Base-by-base conservation (phyloP, 2,113 vertebrate species). In the Triplophysa rosa region DNA sequence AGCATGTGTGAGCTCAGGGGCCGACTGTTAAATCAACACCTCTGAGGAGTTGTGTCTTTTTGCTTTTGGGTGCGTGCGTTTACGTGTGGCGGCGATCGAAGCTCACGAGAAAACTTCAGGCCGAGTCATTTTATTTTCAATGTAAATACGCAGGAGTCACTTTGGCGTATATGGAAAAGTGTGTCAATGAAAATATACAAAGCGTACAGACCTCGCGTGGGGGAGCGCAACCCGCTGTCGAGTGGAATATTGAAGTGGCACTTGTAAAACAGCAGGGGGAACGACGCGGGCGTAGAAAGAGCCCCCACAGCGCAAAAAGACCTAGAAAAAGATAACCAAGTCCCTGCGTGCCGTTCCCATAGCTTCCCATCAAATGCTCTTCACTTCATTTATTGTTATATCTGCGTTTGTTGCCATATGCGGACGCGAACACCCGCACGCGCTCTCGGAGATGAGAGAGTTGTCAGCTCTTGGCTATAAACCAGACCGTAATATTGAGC, bases 391-490 rank as follows among this genome's bases (percentile, higher is more conserved):
- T 77, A 42, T 67, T 76, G 80, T 59, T 75, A 67, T 65, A 54
- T 45, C 61, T 83, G 78, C 52, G 29, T 72, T 76, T 77, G 78
- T 63, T 78, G 64, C 73, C 10, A 11, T 40, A 66, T 77, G 58
- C 24, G 29, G 13, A 61, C 45, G 24, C 59, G 37, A 33, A 40
- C 70, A 24, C n/a, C 56, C 42, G 3, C 52, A 68, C 29, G 8
- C 33, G 54, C 33, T 65, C 10, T 19, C 21, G 21, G 29, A 29
- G 61, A 71, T 68, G 77, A 75, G 67, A 67, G 80, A 82, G 65
- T 80, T 80, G 82, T 82, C 83, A 84, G 62, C 42, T 78, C 61
- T 59, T 75, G 70, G 67, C 83, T 78, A 69, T 71, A 82, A 84
- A 84, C 83, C 78, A 69, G 76, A 79, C 67, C 19, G 45, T 69